Evolutionary conservation across 2,888 invertebrate species (phyloP).

Genomic region (Dryocosmus kuriphilus): DNA sequence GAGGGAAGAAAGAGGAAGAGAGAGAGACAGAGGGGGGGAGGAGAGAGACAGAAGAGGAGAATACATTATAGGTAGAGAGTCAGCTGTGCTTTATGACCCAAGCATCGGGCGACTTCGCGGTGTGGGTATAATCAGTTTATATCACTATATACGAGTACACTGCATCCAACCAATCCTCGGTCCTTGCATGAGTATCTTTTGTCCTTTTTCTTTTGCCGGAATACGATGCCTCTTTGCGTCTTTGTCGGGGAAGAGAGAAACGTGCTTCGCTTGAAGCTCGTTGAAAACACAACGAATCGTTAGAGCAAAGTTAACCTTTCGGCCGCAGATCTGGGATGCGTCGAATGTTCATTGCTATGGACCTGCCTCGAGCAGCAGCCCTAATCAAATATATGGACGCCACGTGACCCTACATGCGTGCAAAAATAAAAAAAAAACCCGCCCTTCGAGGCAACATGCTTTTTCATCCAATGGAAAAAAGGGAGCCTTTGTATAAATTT

Average conservation of each 20-base stretch:
- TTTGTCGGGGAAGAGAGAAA: conserved; percentile 25
- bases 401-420: conserved; percentile 19
- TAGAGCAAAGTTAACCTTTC: conserved; percentile 27
- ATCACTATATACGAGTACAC: conserved; percentile 59
- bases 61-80: conserved; percentile 70
- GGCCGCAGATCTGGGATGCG: conserved; percentile 35
- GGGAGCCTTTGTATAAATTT: neutral
- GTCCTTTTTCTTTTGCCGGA: conserved; percentile 42
- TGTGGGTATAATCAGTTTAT: conserved; percentile 68
- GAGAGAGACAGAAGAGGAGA: conserved; percentile 60
- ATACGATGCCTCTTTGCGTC: conserved; percentile 37
- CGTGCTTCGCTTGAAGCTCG: conserved; percentile 12
- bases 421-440: neutral
- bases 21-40: conserved; percentile 61
- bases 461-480: neutral
- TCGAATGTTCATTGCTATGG: conserved; percentile 26
- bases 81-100: conserved; percentile 75
- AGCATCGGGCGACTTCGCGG: conserved; percentile 66
- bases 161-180: conserved; percentile 64
- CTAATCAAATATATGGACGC: conserved; percentile 35
- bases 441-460: conserved; percentile 16
- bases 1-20: conserved; percentile 45
- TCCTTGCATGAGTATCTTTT: conserved; percentile 49
- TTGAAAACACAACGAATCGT: conserved; percentile 30
- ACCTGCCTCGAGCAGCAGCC: conserved; percentile 39